phyloP scores from a whole-genome alignment of 2,113 vertebrate species.

The Callorhinus ursinus region DNA sequence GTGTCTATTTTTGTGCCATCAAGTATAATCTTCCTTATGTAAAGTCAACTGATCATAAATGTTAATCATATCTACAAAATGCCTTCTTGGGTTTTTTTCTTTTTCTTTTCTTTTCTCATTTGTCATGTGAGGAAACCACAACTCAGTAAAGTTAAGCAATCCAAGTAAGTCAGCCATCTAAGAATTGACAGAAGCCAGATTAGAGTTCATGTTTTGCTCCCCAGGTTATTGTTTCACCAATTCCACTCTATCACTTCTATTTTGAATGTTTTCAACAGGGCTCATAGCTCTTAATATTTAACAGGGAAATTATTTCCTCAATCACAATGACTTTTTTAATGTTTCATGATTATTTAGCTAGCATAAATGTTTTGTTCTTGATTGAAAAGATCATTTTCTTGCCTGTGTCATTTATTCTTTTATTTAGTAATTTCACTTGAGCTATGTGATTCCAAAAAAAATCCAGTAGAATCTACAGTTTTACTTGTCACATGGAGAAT shows the following conservation, averaged over 20 bases:
- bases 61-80: slow-evolving; percentile 7
- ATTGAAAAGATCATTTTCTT: slow-evolving; percentile 11
- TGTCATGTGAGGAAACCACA: not conserved
- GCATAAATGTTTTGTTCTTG: not conserved
- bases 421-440: not conserved
- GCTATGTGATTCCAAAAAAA: not conserved
- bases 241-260: not conserved
- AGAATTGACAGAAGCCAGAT: not conserved
- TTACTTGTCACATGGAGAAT: not conserved
- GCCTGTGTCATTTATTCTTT: not conserved
- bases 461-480: not conserved
- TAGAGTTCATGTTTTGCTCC: not conserved
- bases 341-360: not conserved
- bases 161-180: not conserved
- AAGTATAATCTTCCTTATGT: not conserved
- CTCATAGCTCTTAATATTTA: not conserved
- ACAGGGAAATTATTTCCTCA: not conserved
- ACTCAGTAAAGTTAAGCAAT: not conserved
- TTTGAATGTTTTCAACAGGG: not conserved
- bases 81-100: not conserved
- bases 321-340: not conserved
- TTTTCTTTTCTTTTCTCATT: not conserved
- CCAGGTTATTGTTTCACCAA: not conserved
- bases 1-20: not conserved
- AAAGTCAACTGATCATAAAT: not conserved